Base-by-base conservation (phyloP, 2,797 vertebrate genomes). In the Sebastes hubbsi region DNA sequence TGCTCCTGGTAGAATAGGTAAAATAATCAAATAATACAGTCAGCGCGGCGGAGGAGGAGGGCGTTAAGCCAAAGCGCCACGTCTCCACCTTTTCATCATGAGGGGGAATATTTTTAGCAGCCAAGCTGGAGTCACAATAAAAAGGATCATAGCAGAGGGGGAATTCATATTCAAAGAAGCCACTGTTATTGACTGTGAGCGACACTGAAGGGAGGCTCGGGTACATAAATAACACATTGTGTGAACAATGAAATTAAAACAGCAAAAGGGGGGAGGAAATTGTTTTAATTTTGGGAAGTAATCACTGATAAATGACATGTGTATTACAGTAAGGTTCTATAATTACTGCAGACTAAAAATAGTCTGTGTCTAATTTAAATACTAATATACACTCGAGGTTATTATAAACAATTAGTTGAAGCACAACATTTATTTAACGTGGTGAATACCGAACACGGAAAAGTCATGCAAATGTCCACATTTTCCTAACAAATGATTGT, bases 21-120 rank as follows among this genome's bases (percentile, higher is more conserved):
- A 77, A 83, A 83, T 77, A 85, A 72, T 60, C 46, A 78, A 82
- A 87, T 81, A 59, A 79, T 70, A 24, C 38, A 38, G 68, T 29
- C 20, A 6, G 49, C 16, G 63, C 61, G 29, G 61, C 68, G 72
- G 80, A 71, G n/a, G 70, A 14, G 34, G 36, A 70, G 25, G 36
- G 4, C 42, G 49, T 52, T 80, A 86, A 75, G 59, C 46, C 18
- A 60, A 20, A 56, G 72, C 60, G 42, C 22, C 65, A 64, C 27
- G 30, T 71, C 63, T 55, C 55, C 64, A 71, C 75, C 82, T 82
- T 79, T 79, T 49, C 78, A 85, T 87, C 75, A 78, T 34, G 34
- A 76, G 29, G 42, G 42, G 59, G 65, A 80, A 77, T 80, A 84
- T 85, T 84, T 89, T 86, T 81, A 81, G 78, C 29, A 27, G 67